A percentile compares a stretch with the other conserved stretches of the same genome.
Conservation (phyloP, 2,888 invertebrate species). For the Cylindroiulus punctatus region DNA sequence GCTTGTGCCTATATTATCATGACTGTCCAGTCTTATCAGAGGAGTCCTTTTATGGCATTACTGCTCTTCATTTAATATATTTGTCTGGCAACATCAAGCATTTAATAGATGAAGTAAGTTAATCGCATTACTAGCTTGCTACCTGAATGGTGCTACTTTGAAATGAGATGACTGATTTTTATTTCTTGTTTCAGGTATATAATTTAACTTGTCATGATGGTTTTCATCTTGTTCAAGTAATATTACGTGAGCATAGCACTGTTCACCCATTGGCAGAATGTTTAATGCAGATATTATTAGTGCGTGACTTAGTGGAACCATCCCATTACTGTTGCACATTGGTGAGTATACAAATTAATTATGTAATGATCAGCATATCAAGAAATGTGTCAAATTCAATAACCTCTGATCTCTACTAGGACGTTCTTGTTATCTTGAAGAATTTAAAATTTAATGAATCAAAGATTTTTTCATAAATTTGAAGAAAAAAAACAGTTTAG, state of each 20-base stretch:
- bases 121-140: neutral
- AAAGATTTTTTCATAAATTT: no score
- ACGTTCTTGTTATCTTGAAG: no score
- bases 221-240: conserved; percentile 39
- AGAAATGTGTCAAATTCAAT: no score
- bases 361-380: no score
- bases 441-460: no score
- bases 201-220: conserved; percentile 53
- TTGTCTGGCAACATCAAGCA: neutral
- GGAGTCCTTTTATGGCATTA: conserved; percentile 47
- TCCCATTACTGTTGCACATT: conserved; percentile 53
- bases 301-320: conserved; percentile 49
- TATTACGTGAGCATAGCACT: conserved; percentile 22
- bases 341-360: neutral
- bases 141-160: neutral
- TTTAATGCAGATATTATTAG: conserved; percentile 46
- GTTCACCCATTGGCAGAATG: conserved; percentile 45
- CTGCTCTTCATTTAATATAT: conserved; percentile 43
- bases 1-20: conserved; percentile 49
- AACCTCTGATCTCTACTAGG: no score
- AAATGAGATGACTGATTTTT: neutral
- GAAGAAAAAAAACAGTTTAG: no score
- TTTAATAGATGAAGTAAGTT: conserved; percentile 48
- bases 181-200: conserved; percentile 48
- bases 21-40: conserved; percentile 14